Evolutionary conservation across 2,797 vertebrate genomes (phyloP), one percentile per base, ranked within the genome.

Genomic region (Chromobotia macracanthus): DNA sequence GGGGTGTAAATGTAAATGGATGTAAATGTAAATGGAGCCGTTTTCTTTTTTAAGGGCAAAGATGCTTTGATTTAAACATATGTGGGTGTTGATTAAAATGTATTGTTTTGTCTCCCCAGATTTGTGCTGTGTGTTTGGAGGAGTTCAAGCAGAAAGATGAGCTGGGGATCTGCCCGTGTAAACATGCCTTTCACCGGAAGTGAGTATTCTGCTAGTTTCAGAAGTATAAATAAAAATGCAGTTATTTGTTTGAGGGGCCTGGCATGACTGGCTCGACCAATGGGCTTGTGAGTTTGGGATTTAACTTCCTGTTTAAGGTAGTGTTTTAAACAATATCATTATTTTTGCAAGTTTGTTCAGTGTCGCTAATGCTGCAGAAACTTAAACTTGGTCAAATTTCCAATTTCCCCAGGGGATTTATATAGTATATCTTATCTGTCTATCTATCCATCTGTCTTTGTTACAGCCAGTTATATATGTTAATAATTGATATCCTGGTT

Each of bases 141-240:
- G 98, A 99, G 89, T 99, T 99, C 92, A 98, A 95, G 91, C 95
- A 97, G 91, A 98, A 98, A 90, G 97, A 99, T 58, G 98, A 99
- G 90, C 89, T 99, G 91, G 98, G 97, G 69, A 99, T 99, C 86
- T 99, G 98, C 85, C 98, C 97, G 0, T 99, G 98, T 91, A 99
- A 99, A 91, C 98, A 99, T 79, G 98, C 98, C 91, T 99, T 99
- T 93, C 97, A 99, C 91, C 95, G 98, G 89, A 99, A 99, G 98
- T 99, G 83, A 96, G 98, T 95, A 82, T 71, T 48, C 51, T 46
- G 58, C 41, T 50, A 67, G 23, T 16, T 56, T 56, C 23, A 12
- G 2, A 44, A 44, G 1, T 44, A 44, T 10, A 10, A 44, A 44
- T 44, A 2, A 44, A 44, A 44, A 44, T 38, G 35, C 35, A 38